Base-by-base conservation (phyloP, 2,113 vertebrate species). In the Andinoacara biseriatus region DNA sequence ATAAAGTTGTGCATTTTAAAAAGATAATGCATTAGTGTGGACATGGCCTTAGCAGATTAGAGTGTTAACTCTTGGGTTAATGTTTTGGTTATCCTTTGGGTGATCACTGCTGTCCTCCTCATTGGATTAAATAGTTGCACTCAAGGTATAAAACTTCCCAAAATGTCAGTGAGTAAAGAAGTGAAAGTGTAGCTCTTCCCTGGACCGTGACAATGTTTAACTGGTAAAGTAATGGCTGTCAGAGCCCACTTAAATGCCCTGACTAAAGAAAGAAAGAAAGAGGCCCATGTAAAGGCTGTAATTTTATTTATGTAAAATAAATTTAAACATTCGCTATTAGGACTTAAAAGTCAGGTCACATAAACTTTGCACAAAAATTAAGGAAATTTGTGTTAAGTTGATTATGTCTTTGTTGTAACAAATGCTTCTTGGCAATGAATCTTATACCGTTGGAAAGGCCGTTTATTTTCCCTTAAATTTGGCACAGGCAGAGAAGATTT, bases 11-110 rank as follows among this genome's bases (percentile, higher is more conserved):
- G 3, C 0, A n/a, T 69, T 72, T 54, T n/a, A 72, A 72, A 72
- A 54, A 17, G 46, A 54, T 52, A 72, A 31, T 17, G 1, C 52
- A 14, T 72, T 72, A 72, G 67, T 72, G 67, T 72, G 46, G 67
- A 72, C 26, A 72, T 72, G 26, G 67, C 46, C 67, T 78, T 69
- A 74, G 33, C 75, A 84, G 84, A 87, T 62, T 76, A 88, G 80
- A 80, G 59, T 80, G 52, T 88, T 57, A 81, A 90, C 78, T 60
- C 86, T 89, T 87, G 79, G 76, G 89, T 84, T 65, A 31, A 81
- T 40, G 81, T 92, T 92, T 93, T 90, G 58, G 86, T 91, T 92
- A 20, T 80, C 49, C 60, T 86, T 67, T 84, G 17, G 52, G 17
- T 31, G 65, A 72, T 31, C 65, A 52, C 17, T 18, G 72, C 17